A percentile compares a stretch with the other conserved stretches of the same genome.
Evolutionary conservation across 1,140 invertebrate genomes (phyloP).

Genomic region (Bombus confusus): DNA sequence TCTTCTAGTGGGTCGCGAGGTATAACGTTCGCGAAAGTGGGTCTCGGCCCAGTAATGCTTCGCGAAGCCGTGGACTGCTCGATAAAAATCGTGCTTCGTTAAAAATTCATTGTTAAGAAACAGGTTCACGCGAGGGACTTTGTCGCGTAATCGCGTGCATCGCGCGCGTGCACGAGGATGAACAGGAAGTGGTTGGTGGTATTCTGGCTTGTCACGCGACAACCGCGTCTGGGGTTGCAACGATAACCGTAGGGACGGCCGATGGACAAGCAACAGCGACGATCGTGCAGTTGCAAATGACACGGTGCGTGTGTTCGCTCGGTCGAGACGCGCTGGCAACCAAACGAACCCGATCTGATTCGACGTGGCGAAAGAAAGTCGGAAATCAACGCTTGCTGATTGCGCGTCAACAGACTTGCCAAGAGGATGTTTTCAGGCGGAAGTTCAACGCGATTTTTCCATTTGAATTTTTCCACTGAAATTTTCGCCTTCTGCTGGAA

Average conservation of each 20-base stretch:
- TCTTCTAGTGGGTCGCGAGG: too few relatives aligned
- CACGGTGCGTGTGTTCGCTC: not conserved
- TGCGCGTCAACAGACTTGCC: not conserved
- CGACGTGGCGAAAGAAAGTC: not conserved
- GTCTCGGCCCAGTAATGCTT: too few relatives aligned
- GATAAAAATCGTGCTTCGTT: constrained; percentile 9
- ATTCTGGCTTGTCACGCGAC: constrained; percentile 34
- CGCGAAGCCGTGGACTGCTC: not conserved
- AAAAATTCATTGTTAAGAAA: constrained; percentile 32
- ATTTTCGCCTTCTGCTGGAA: not conserved
- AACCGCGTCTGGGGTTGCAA: not conserved
- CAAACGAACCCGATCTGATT: not conserved
- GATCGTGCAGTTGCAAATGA: constrained; percentile 33
- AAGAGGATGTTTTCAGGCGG: not conserved
- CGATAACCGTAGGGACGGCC: constrained; percentile 12
- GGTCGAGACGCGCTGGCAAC: not conserved
- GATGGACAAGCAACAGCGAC: constrained; percentile 1
- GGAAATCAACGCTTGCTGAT: constrained; percentile 14
- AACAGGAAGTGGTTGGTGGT: constrained; percentile 43
- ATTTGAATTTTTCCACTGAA: not conserved
- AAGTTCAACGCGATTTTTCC: not conserved
- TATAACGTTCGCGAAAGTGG: not conserved
- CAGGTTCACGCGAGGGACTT: constrained; percentile 1
- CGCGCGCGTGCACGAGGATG: constrained; percentile 27
- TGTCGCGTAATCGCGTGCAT: constrained; percentile 26